Evolutionary conservation across 2,797 vertebrate species (phyloP).

Genomic region (Apogon hyalosoma): DNA sequence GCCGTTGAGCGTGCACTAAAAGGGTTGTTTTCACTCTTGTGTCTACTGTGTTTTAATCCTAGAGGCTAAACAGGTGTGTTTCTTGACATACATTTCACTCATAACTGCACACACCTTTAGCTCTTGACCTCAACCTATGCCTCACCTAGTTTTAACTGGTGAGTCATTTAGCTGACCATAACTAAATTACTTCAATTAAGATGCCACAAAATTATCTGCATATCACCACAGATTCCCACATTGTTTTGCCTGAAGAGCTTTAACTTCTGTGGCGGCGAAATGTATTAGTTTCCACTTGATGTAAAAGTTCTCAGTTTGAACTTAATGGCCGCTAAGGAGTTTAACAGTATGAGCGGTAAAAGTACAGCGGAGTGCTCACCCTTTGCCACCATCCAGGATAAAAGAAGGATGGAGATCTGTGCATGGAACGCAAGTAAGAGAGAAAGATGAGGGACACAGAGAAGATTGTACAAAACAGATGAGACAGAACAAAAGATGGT

Average conservation of each 20-base stretch:
- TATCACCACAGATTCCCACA: conserved; percentile 2
- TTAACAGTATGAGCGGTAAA: conserved; percentile 41
- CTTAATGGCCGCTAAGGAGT: conserved; percentile 52
- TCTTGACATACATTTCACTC: conserved; percentile 71
- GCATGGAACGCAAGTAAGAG: conserved; percentile 23
- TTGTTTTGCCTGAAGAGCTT: conserved; percentile 21
- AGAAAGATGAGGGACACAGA: conserved; percentile 38
- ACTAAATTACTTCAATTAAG: conserved; percentile 60
- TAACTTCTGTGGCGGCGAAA: conserved; percentile 27
- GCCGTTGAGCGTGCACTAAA: conserved; percentile 41
- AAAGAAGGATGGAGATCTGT: conserved; percentile 26
- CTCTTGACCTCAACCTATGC: conserved; percentile 49
- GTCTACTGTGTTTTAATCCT: conserved; percentile 51
- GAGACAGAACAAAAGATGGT: conserved; percentile 67
- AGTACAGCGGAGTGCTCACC: conserved; percentile 61
- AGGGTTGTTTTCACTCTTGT: conserved; percentile 43
- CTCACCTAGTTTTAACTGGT: conserved; percentile 31
- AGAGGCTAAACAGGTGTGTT: conserved; percentile 79
- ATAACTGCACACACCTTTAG: conserved; percentile 70
- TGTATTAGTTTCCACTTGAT: conserved; percentile 46
- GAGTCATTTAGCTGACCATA: conserved; percentile 65
- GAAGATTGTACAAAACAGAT: conserved; percentile 50
- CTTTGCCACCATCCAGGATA: conserved; percentile 36
- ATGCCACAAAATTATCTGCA: conserved; percentile 48
- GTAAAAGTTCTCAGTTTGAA: conserved; percentile 60